Conservation (phyloP, 2,888 invertebrate species). For the Gisinianus flammeolus region DNA sequence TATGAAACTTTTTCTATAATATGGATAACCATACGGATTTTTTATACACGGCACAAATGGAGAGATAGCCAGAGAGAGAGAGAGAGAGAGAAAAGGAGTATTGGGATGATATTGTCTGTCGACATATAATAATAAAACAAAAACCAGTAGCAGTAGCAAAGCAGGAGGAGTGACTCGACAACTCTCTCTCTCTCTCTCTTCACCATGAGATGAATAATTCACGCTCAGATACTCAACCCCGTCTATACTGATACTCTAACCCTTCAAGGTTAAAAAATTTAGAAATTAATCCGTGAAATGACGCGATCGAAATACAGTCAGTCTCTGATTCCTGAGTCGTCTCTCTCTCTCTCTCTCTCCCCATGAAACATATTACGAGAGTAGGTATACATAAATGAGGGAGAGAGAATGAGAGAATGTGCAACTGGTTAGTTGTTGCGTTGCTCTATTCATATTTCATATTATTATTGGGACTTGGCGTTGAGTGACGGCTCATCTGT, state of each 20-base stretch:
- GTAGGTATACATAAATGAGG: not conserved
- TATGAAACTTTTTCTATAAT: conserved; percentile 8
- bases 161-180: conserved; percentile 28
- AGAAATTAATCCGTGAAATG: conserved; percentile 45
- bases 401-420: not conserved
- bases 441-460: conserved; percentile 32
- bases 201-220: conserved; percentile 36
- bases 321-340: not conserved
- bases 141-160: not conserved
- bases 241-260: not conserved
- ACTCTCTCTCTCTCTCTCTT: conserved; percentile 16
- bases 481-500: conserved; percentile 39
- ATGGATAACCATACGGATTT: conserved; percentile 11
- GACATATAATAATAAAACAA: conserved; percentile 19
- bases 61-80: conserved; percentile 11
- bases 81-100: not conserved
- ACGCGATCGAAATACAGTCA: conserved; percentile 22
- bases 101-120: conserved; percentile 10
- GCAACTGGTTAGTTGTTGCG: not conserved
- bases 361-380: not conserved
- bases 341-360: not conserved
- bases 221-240: conserved; percentile 37
- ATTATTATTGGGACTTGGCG: conserved; percentile 10
- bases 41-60: not conserved
- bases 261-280: conserved; percentile 39